A percentile compares a stretch with the other conserved stretches of the same genome.
phyloP scores from a whole-genome alignment of 2,888 invertebrate genomes.

The Chrysopilus asiliformis region DNA sequence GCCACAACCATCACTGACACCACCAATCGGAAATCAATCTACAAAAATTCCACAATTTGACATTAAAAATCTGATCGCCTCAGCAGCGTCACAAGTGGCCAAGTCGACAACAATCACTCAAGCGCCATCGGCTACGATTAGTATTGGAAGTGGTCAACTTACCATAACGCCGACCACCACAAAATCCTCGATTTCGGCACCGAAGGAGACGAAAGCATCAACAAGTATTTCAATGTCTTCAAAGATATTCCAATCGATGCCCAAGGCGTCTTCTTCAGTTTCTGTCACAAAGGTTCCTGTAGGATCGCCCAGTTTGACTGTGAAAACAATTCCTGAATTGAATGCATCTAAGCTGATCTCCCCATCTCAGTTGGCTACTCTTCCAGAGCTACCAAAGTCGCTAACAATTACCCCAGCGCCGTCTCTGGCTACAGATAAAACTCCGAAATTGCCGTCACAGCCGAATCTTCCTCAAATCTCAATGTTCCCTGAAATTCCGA shows the following conservation, averaged over 20 bases:
- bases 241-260: slow-evolving; percentile 8
- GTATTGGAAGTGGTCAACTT: slow-evolving; percentile 19
- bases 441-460: slow-evolving; percentile 5
- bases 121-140: slow-evolving; percentile 19
- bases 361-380: slow-evolving; percentile 9
- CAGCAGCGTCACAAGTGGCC: slow-evolving; percentile 18
- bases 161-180: slow-evolving; percentile 20
- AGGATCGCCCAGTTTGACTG: slow-evolving; percentile 14
- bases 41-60: slow-evolving; percentile 19
- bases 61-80: slow-evolving; percentile 19
- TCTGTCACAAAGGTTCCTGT: slow-evolving; percentile 18
- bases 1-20: slow-evolving; percentile 14
- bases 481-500: slow-evolving; percentile 10
- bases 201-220: slow-evolving; percentile 12
- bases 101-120: slow-evolving; percentile 15
- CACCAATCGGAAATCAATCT: slow-evolving; percentile 3
- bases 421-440: slow-evolving; percentile 11
- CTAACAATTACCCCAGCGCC: slow-evolving; percentile 21
- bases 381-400: slow-evolving; percentile 22
- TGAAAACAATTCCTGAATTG: slow-evolving; percentile 16
- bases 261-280: slow-evolving; percentile 13
- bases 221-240: slow-evolving; percentile 11
- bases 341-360: slow-evolving; percentile 8
- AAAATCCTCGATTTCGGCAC: slow-evolving; percentile 12
- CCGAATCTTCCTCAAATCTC: slow-evolving; percentile 13